Conservation (phyloP, 2,888 invertebrate genomes). For the Alloplasta piceator region DNA sequence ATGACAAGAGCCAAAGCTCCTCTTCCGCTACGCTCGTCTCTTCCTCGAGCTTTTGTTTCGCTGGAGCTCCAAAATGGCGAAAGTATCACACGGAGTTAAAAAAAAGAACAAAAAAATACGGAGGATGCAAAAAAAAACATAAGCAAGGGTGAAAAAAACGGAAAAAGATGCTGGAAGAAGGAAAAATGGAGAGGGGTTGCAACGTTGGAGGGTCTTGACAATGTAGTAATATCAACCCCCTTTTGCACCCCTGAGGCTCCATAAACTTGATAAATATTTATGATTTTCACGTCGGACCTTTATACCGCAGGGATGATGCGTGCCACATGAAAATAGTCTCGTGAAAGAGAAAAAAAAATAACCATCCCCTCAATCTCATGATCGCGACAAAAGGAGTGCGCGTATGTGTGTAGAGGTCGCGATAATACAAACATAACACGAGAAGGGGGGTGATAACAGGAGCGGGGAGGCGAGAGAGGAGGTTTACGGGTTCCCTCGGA, state of each 20-base stretch:
- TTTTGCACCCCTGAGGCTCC: conserved; percentile 65
- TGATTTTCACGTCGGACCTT: conserved; percentile 66
- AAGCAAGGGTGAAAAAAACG: conserved; percentile 26
- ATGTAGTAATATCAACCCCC: conserved; percentile 28
- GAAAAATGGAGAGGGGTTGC: conserved; percentile 40
- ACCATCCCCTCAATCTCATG: conserved; percentile 29
- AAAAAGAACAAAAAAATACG: conserved; percentile 48
- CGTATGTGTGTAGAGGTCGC: neutral
- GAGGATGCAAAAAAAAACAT: conserved; percentile 41
- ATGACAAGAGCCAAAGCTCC: conserved; percentile 8
- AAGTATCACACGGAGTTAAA: conserved; percentile 59
- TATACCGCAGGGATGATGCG: conserved; percentile 47
- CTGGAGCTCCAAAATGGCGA: conserved; percentile 52
- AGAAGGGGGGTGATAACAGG: neutral
- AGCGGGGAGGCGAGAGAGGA: neutral
- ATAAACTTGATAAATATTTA: conserved; percentile 79
- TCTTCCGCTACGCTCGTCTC: conserved; percentile 40
- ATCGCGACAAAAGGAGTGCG: conserved; percentile 18
- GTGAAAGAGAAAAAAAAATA: conserved; percentile 21
- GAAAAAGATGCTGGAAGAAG: conserved; percentile 5
- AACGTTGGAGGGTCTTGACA: conserved; percentile 44
- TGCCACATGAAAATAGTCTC: conserved; percentile 42
- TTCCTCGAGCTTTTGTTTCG: conserved; percentile 56
- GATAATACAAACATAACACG: conserved; percentile 39
- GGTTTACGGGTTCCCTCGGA: conserved; percentile 33